Conservation (phyloP, 2,797 vertebrate species). For the Morus bassanus region DNA sequence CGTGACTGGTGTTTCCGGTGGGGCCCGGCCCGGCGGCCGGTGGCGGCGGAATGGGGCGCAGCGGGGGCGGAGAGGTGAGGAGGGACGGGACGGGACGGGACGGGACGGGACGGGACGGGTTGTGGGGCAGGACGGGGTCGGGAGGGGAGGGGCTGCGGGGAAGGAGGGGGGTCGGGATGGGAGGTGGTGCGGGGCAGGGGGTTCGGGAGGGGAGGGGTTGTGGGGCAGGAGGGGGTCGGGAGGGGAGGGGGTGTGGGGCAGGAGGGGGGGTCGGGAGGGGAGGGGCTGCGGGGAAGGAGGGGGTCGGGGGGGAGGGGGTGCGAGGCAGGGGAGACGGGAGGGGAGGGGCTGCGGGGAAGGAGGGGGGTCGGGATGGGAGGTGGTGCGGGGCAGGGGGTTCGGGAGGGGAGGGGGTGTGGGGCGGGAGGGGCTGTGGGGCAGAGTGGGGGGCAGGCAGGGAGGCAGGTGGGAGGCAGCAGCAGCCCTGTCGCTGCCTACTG, state of each 20-base stretch:
- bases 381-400: not conserved
- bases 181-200: no score
- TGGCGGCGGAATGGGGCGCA: not conserved
- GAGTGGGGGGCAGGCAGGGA: not conserved
- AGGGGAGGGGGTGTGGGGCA: not conserved
- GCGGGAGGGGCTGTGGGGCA: no score
- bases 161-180: no score
- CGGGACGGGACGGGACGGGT: no score
- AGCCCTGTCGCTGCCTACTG: not conserved
- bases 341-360: not conserved
- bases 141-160: no score
- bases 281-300: no score
- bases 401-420: no score
- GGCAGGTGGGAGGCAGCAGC: not conserved
- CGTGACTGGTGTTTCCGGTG: not conserved
- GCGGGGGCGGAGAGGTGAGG: not conserved
- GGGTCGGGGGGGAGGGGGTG: no score
- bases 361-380: not conserved
- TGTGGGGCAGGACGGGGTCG: no score
- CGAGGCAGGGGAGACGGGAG: not conserved
- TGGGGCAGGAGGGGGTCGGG: no score
- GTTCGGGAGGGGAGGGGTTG: no score
- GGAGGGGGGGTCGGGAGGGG: no score
- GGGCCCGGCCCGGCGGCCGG: not conserved
- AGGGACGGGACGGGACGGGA: not conserved